Evolutionary conservation across 1,140 invertebrate genomes (phyloP).

Genomic region (Lutraria rhynchaena): DNA sequence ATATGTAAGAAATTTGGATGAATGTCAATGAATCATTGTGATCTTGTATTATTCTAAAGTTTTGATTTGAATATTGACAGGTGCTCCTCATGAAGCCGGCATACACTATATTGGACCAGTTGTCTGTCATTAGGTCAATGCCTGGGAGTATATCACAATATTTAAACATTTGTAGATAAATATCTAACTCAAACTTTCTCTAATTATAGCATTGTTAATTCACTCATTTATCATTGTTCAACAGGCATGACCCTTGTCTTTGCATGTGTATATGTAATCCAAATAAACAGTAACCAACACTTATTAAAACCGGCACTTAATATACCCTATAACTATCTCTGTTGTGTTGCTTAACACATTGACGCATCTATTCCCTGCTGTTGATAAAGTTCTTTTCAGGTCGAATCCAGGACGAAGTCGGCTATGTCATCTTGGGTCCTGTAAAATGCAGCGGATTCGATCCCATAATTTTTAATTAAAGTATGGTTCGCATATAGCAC

Average conservation of each 20-base stretch:
- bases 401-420: background rate
- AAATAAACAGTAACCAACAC: background rate
- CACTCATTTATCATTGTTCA: background rate
- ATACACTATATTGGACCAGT: conserved; percentile 35
- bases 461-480: too few species aligned
- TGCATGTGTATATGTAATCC: conserved; percentile 1
- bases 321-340: conserved; percentile 40
- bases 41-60: too few species aligned
- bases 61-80: conserved; percentile 38
- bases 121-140: conserved; percentile 30
- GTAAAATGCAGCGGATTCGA: conserved; percentile 15
- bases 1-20: too few species aligned
- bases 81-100: conserved; percentile 42
- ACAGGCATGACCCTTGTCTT: conserved; percentile 9
- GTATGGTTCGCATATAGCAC: too few species aligned
- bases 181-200: background rate
- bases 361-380: background rate
- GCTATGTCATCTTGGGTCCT: conserved; percentile 5
- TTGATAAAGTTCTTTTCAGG: conserved; percentile 19
- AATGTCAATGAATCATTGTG: too few species aligned
- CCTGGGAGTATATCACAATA: conserved; percentile 36
- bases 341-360: background rate
- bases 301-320: background rate
- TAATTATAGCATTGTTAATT: too few species aligned
- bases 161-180: background rate